These are phyloP conservation scores for Bradysia coprophila DNA, from an alignment of 1,140 invertebrate genomes.

Conservation along the genomic window DNA sequence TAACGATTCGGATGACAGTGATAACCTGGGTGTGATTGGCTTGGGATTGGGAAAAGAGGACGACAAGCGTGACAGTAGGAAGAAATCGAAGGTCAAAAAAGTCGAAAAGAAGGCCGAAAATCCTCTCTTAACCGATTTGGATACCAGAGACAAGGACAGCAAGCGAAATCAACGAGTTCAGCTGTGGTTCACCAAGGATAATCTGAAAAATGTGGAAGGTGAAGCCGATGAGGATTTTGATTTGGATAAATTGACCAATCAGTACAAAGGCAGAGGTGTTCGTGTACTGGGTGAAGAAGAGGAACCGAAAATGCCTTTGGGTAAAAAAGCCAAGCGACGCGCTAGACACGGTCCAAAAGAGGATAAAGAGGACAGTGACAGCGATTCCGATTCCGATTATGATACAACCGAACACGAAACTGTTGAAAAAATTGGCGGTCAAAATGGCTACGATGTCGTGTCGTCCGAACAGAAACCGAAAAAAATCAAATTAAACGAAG, in stretches of 20 bases:
- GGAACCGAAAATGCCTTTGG: conserved; percentile 5
- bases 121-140: conserved; percentile 72
- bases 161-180: conserved; percentile 58
- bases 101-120: conserved; percentile 31
- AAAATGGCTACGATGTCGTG: conserved; percentile 4
- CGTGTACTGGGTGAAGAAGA: conserved; percentile 15
- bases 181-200: conserved; percentile 80
- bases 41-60: conserved; percentile 29
- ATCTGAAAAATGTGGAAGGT: conserved; percentile 62
- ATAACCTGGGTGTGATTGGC: conserved; percentile 32
- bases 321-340: conserved; percentile 19
- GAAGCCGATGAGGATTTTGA: conserved; percentile 74
- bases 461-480: conserved; percentile 25
- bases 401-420: conserved; percentile 18
- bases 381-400: conserved; percentile 23
- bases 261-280: conserved; percentile 49
- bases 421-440: conserved; percentile 28
- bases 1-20: conserved; percentile 22
- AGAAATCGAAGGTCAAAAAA: conserved; percentile 23
- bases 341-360: conserved; percentile 15
- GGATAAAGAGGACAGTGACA: conserved; percentile 15
- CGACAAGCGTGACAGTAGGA: conserved; percentile 24
- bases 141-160: conserved; percentile 48
- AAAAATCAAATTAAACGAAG: conserved; percentile 59
- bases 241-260: conserved; percentile 56